phyloP scores from a whole-genome alignment of 2,888 invertebrate genomes.

The Scaptomyza cyrtandrae region DNA sequence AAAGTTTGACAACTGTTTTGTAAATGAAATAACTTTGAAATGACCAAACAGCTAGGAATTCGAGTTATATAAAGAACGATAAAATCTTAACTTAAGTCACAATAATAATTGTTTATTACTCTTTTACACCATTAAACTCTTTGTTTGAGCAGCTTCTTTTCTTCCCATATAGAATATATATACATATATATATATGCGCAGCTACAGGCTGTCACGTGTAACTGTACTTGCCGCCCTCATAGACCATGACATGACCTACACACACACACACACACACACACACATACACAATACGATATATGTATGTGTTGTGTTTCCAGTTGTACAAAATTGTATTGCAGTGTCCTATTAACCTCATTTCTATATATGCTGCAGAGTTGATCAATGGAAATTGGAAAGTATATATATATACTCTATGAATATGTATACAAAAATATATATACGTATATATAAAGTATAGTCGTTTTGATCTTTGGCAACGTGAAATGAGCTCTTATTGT shows the following conservation, averaged over 20 bases:
- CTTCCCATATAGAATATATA: too few relatives aligned
- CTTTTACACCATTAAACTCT: too few relatives aligned
- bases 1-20: constrained; percentile 9
- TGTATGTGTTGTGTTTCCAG: constrained; percentile 31
- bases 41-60: not conserved
- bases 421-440: not conserved
- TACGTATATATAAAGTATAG: not conserved
- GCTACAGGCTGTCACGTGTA: constrained; percentile 37
- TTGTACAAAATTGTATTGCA: constrained; percentile 12
- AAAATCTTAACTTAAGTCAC: not conserved
- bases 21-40: not conserved
- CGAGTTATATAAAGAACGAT: not conserved
- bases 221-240: constrained; percentile 33
- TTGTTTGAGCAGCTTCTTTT: too few relatives aligned
- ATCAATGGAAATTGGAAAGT: constrained; percentile 44
- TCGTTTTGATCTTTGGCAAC: constrained; percentile 56
- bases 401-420: not conserved
- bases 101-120: too few relatives aligned
- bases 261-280: constrained; percentile 14
- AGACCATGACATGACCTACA: constrained; percentile 50
- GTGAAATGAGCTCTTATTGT: constrained; percentile 37
- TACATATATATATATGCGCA: not conserved
- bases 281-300: not conserved
- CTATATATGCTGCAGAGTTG: constrained; percentile 22
- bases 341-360: constrained; percentile 56